phyloP scores from a whole-genome alignment of 2,113 vertebrate genomes.

The Tautogolabrus adspersus region DNA sequence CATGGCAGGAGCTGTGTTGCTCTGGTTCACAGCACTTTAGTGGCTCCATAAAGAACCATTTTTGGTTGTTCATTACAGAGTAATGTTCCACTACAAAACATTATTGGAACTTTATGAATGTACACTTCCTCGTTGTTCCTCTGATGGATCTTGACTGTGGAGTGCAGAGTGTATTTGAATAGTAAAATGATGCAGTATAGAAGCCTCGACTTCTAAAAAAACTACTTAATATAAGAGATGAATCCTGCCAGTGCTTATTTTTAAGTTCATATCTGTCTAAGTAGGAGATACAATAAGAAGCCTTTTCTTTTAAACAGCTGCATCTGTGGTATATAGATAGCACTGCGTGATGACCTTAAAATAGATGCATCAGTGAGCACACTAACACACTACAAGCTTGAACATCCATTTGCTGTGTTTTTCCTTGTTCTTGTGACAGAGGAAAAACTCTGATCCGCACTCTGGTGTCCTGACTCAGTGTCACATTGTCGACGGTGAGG shows the following conservation, averaged over 20 bases:
- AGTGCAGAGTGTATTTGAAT: conserved; percentile 49
- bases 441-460: conserved; percentile 25
- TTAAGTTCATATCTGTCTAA: conserved; percentile 26
- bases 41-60: conserved; percentile 63
- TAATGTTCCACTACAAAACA: conserved; percentile 72
- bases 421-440: conserved; percentile 15
- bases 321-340: conserved; percentile 18
- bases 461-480: conserved; percentile 27
- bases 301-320: conserved; percentile 23
- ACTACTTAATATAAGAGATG: background rate
- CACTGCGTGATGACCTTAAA: background rate
- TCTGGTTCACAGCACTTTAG: conserved; percentile 63
- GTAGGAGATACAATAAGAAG: conserved; percentile 23
- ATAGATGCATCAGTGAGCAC: conserved; percentile 33
- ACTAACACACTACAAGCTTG: conserved; percentile 18
- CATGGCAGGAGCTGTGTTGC: conserved; percentile 51
- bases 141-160: conserved; percentile 63
- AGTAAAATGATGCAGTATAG: conserved; percentile 30
- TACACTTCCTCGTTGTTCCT: conserved; percentile 61
- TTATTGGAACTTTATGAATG: conserved; percentile 70
- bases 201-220: conserved; percentile 14
- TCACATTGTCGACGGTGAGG: conserved; percentile 36
- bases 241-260: conserved; percentile 27
- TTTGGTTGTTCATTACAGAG: conserved; percentile 67
- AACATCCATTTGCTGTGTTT: conserved; percentile 17